Base-by-base conservation (phyloP, 2,888 invertebrate species). In the Himalopsyche anomala region DNA sequence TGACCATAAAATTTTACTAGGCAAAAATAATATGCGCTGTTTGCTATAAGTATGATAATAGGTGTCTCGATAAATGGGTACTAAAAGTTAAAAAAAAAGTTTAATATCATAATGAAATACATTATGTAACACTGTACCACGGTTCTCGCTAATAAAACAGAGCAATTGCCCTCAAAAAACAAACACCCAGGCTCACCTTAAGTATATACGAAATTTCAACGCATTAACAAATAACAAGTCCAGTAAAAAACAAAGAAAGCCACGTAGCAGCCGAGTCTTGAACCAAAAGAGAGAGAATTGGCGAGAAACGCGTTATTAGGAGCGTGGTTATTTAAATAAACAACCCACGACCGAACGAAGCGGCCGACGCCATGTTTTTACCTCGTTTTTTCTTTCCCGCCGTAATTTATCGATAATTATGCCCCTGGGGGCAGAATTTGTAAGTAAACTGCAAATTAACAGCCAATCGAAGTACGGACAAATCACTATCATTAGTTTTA, bases 401-500 rank as follows among this genome's bases (percentile, higher is more conserved):
- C 81, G 86, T 88, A 88, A 87, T 87, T 88, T 85, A 85, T 86
- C 84, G 87, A 85, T 87, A 87, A 88, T 88, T 87, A 84, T 84
- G 82, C 86, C 85, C 85, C 86, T 83, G 87, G 80, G 85, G 87
- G 88, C 86, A 86, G 85, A 87, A 88, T 87, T 87, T 88, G 88
- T 88, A 85, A 86, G 88, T 88, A 88, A 87, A 88, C 88, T 88
- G 88, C 88, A 86, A 88, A 88, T 88, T 88, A 88, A 88, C 88
- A 88, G 86, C 88, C 88, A 88, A 88, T 88, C 87, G 85, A 86
- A 88, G 87, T 85, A 85, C 81, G 85, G 87, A 85, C 88, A 88
- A 92, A 92, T 92, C 90, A 91, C 92, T 92, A 92, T 92, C 91
- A 92, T 92, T 92, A 91, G 90, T 91, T 90, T 91, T 91, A 91